A percentile compares a stretch with the other conserved stretches of the same genome.
phyloP scores from a whole-genome alignment of 2,888 invertebrate species.

The Diploptera punctata region DNA sequence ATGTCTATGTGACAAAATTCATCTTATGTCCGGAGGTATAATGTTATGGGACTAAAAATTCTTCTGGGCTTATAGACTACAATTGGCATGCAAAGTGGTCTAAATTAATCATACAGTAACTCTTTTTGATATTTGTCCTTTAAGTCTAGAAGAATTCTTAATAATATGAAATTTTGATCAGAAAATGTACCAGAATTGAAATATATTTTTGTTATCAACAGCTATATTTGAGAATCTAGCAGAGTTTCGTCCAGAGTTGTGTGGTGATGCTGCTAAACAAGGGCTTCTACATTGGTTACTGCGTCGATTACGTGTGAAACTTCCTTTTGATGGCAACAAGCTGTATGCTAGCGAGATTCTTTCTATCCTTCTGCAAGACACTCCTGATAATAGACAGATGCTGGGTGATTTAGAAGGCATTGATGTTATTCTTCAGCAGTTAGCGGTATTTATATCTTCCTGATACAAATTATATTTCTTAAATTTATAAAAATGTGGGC shows the following conservation, averaged over 20 bases:
- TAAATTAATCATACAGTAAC: no score
- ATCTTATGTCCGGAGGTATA: no score
- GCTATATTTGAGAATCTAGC: conserved; percentile 95
- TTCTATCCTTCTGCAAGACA: conserved; percentile 92
- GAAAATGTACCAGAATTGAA: no score
- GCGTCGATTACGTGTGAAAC: conserved; percentile 85
- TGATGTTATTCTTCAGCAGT: conserved; percentile 92
- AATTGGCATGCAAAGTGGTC: no score
- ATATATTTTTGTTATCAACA: conserved; percentile 54
- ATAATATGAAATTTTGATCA: no score
- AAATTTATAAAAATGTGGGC: no score
- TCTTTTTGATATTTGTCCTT: no score
- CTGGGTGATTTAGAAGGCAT: conserved; percentile 96
- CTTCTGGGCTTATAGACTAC: no score
- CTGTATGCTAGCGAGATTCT: conserved; percentile 95
- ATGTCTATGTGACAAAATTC: no score
- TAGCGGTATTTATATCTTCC: conserved; percentile 74
- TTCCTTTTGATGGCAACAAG: conserved; percentile 94
- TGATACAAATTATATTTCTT: no score
- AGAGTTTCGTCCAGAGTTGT: conserved; percentile 86
- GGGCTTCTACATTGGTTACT: conserved; percentile 92
- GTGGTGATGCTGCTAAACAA: conserved; percentile 86
- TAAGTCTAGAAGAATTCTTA: no score
- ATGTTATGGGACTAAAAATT: no score
- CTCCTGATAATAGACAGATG: conserved; percentile 78